Evolutionary conservation across 2,888 invertebrate genomes (phyloP).

Genomic region (Drosophila prolongata): DNA sequence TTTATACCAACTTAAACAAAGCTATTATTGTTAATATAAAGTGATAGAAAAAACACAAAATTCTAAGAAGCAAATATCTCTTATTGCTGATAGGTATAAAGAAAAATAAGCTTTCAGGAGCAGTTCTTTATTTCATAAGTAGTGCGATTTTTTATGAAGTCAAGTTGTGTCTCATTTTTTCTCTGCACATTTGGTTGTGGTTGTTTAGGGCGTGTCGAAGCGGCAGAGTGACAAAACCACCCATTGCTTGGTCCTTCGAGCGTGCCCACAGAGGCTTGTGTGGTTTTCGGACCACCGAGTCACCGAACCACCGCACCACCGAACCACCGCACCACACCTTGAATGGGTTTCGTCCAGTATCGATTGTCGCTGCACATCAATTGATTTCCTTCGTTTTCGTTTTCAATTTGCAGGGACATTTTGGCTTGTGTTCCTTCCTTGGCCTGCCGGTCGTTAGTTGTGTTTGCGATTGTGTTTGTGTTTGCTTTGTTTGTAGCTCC

Average conservation of each 20-base stretch:
- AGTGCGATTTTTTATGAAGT: background rate
- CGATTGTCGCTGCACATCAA: slow-evolving; percentile 77
- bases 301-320: background rate
- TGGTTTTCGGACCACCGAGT: slow-evolving; percentile 46
- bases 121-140: no score
- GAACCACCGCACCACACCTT: slow-evolving; percentile 19
- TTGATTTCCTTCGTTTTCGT: slow-evolving; percentile 75
- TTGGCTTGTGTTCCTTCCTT: slow-evolving; percentile 53
- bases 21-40: no score
- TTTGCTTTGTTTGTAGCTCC: slow-evolving; percentile 17
- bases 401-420: slow-evolving; percentile 69
- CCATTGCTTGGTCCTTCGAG: slow-evolving; percentile 43
- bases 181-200: slow-evolving; percentile 21
- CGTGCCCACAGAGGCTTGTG: slow-evolving; percentile 56
- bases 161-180: background rate
- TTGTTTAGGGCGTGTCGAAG: slow-evolving; percentile 69
- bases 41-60: no score
- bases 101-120: no score
- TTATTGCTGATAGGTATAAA: no score
- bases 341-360: slow-evolving; percentile 51
- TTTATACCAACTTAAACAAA: no score
- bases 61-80: no score
- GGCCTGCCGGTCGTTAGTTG: slow-evolving; percentile 36
- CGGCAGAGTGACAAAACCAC: slow-evolving; percentile 36
- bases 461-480: background rate